Percentiles rank a stretch among this genome's conserved stretches.
phyloP scores from a whole-genome alignment of 2,113 vertebrate genomes.

The Eptatretus burgeri region DNA sequence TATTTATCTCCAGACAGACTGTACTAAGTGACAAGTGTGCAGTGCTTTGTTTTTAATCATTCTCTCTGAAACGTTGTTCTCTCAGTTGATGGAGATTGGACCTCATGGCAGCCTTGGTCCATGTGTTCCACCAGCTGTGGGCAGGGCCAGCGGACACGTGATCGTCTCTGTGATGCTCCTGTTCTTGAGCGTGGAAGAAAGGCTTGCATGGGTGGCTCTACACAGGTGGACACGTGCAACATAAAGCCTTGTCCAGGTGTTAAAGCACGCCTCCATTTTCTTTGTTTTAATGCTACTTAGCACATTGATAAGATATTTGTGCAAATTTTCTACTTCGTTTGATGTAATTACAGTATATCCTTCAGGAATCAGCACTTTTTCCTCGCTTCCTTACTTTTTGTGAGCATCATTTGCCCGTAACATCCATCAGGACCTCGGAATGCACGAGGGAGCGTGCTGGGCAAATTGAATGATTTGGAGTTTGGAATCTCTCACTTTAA shows the following conservation, averaged over 20 bases:
- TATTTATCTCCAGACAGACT: neutral
- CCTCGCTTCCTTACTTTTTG: no score
- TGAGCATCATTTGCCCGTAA: no score
- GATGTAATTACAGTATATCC: no score
- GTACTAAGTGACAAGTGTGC: neutral
- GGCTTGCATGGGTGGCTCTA: conserved; percentile 44
- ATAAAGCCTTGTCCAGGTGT: conserved; percentile 52
- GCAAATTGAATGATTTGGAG: conserved; percentile 55
- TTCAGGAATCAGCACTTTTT: no score
- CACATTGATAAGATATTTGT: no score
- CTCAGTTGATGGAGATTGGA: conserved; percentile 65
- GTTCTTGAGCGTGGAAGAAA: conserved; percentile 23
- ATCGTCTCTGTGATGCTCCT: conserved; percentile 36
- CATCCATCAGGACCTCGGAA: conserved; percentile 42
- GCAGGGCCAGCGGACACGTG: conserved; percentile 37
- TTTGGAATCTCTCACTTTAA: conserved; percentile 65
- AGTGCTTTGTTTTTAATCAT: neutral
- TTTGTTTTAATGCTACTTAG: no score
- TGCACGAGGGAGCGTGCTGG: conserved; percentile 53
- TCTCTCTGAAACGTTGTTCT: conserved; percentile 5
- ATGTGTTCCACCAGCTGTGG: conserved; percentile 53
- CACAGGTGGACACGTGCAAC: conserved; percentile 52
- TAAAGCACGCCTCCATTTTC: no score
- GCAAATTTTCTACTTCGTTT: no score
- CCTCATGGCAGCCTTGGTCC: conserved; percentile 50